Evolutionary conservation across 2,888 invertebrate genomes (phyloP).

Genomic region (Diadegma fenestrale): DNA sequence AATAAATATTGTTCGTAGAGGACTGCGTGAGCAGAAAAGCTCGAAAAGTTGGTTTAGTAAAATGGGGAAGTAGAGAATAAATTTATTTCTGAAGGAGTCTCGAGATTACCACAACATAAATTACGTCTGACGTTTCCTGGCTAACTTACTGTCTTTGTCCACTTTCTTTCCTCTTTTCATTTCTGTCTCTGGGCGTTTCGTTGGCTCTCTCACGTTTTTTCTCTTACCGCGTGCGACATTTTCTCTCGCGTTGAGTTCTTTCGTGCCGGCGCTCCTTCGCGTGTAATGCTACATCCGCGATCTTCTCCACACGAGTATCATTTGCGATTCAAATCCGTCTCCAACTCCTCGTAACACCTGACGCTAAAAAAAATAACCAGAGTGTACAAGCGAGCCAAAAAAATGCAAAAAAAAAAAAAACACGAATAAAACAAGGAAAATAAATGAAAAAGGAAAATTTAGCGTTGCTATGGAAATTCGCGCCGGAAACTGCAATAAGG

Average conservation of each 20-base stretch:
- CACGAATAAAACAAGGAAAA: not conserved
- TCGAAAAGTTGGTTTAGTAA: not conserved
- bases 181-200: not conserved
- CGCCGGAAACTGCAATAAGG: slow-evolving; percentile 64
- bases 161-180: not conserved
- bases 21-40: not conserved
- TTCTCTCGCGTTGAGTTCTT: not conserved
- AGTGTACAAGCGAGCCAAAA: not conserved
- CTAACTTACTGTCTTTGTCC: slow-evolving; percentile 11
- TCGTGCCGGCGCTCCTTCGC: not conserved
- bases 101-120: slow-evolving; percentile 20
- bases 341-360: not conserved
- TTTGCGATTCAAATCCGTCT: not conserved
- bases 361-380: not conserved
- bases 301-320: not conserved
- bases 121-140: not conserved
- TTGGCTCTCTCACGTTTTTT: not conserved
- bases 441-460: not conserved
- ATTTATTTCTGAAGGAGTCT: not conserved
- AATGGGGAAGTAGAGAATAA: not conserved
- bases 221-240: not conserved
- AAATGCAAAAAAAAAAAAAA: not conserved
- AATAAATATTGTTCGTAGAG: not conserved
- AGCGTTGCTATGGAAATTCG: not conserved
- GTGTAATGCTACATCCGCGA: slow-evolving; percentile 3